Percentiles rank a stretch among this genome's conserved stretches.
Evolutionary conservation across 2,797 vertebrate species (phyloP).

Genomic region (Hozukius guyotensis): DNA sequence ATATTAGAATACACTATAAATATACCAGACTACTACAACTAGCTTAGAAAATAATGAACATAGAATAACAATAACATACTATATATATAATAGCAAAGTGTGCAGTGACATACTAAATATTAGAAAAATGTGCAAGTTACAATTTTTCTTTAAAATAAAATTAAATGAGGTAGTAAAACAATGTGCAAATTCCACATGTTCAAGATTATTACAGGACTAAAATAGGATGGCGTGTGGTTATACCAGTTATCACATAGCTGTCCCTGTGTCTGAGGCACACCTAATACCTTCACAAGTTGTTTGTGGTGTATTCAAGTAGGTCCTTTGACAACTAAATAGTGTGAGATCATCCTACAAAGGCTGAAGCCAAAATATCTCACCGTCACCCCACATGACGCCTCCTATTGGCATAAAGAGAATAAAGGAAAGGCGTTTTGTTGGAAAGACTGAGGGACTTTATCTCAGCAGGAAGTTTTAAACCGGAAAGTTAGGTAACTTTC

Average conservation of each 20-base stretch:
- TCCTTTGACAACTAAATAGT: not conserved
- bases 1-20: too few relatives aligned
- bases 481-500: constrained; percentile 38
- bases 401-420: not conserved
- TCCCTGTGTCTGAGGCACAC: not conserved
- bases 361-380: not conserved
- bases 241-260: not conserved
- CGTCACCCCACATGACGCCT: not conserved
- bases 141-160: too few relatives aligned
- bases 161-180: too few relatives aligned
- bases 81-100: too few relatives aligned
- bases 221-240: too few relatives aligned
- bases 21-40: too few relatives aligned
- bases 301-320: not conserved
- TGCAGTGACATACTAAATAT: too few relatives aligned
- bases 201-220: too few relatives aligned
- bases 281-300: not conserved
- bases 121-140: too few relatives aligned
- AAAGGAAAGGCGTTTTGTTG: constrained; percentile 22
- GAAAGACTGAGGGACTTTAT: not conserved
- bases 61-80: too few relatives aligned
- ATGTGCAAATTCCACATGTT: too few relatives aligned
- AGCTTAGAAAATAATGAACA: too few relatives aligned
- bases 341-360: not conserved
- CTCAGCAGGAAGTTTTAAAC: constrained; percentile 6